Percentiles rank a stretch among this genome's conserved stretches.
Evolutionary conservation across 2,797 vertebrate species (phyloP).

Genomic region (Ctenopoma multispine): DNA sequence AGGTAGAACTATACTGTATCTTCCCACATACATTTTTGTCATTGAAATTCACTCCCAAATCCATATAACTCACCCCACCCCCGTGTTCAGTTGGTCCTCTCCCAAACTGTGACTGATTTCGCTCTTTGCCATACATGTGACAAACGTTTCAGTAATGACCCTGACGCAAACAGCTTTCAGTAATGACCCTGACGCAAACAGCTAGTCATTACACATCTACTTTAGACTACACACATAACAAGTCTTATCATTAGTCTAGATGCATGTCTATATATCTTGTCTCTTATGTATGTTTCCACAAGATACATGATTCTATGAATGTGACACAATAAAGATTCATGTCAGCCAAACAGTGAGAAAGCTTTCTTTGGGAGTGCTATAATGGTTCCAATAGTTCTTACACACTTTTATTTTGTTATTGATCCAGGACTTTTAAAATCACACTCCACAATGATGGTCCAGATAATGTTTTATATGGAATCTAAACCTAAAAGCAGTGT

Average conservation of each 20-base stretch:
- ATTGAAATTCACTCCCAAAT: no score
- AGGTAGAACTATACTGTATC: no score
- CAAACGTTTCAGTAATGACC: background rate
- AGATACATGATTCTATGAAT: background rate
- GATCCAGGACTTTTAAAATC: constrained; percentile 33
- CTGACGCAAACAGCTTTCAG: background rate
- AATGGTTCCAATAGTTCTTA: background rate
- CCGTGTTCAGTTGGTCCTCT: no score
- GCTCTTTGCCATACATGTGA: background rate
- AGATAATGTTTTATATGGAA: constrained; percentile 38
- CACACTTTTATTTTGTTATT: constrained; percentile 7
- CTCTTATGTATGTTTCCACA: no score
- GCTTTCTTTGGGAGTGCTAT: background rate
- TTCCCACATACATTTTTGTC: background rate
- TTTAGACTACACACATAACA: no score
- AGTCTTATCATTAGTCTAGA: no score
- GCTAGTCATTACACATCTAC: no score
- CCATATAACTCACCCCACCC: no score
- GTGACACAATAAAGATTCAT: background rate
- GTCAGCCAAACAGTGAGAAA: background rate
- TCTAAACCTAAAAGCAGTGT: constrained; percentile 52
- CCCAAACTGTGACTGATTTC: no score
- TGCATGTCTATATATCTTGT: no score
- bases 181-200: background rate
- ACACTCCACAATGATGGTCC: constrained; percentile 16